Base-by-base conservation (phyloP, 2,113 vertebrate genomes). In the Anser brachyrhynchus region DNA sequence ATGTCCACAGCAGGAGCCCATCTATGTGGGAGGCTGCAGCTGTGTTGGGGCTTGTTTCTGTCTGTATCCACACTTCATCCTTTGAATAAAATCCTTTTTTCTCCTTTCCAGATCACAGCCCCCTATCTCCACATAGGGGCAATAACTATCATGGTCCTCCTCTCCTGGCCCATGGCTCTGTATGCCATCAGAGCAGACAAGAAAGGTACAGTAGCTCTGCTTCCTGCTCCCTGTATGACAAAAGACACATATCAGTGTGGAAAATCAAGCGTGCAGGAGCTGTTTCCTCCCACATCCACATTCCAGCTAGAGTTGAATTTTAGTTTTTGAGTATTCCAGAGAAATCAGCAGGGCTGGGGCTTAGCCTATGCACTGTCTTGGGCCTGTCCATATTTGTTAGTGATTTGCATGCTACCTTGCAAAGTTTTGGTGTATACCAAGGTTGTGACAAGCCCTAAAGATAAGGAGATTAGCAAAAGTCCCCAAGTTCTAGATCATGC, bases 41-140 rank as follows among this genome's bases (percentile, higher is more conserved):
- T 0, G 0, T 57, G 35, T 5, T 84, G 21, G 43, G 10, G 5
- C 31, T 87, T 57, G 18, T 62, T 93, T 86, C 73, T 16, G 6
- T 20, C 35, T 41, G 13, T 43, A 39, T 90, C 67, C 59, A 44
- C 14, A 9, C 35, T 57, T 79, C 21, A 73, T 70, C 33, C 12
- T 92, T 72, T 72, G 25, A 61, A 13, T 49, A 65, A 80, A 87
- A 49, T 52, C 10, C 13, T 37, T 70, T 94, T 75, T 4, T 86
- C 39, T 89, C 51, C 61, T 84, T 83, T 18, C 66, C 89, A 99
- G 99, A 97, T 99, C 75, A 99, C 99, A 2, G 98, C 98, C 55
- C 99, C 99, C 21, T 99, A 98, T 92, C 98, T 99, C 41, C 99
- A 99, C 4, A 37, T 99, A 84, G 98, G 97, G 13, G 98, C 98